Base-by-base conservation (phyloP, 2,113 vertebrate species). In the Cercopithecus mona region DNA sequence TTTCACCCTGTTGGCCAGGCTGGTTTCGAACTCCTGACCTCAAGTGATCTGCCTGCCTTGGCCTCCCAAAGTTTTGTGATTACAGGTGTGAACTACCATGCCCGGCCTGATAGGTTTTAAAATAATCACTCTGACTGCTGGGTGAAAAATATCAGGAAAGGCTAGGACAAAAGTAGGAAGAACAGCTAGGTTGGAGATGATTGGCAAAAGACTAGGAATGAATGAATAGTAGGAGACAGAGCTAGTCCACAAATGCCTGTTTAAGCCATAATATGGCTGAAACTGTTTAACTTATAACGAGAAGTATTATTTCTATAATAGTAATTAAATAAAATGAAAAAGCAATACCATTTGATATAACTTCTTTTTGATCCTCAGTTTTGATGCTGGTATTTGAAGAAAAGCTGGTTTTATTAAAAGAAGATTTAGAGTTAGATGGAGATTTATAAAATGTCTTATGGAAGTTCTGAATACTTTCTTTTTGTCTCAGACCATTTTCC, bases 341-440 rank as follows among this genome's bases (percentile, higher is more conserved):
- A 52, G 30, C 35, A 76, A 7, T 59, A 8, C 11, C 48, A 55
- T 61, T 86, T 90, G 70, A 35, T 88, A 13, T 25, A 13, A 86
- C 25, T 57, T 72, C 8, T 80, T 95, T 38, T 52, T 40, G 20
- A 76, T 86, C 73, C 50, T 57, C 50, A 2, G 3, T 66, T 52
- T 86, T 82, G 18, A 18, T 82, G 45, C 16, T 78, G 22, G 20
- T 78, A 89, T 88, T 92, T 82, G 57, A 92, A 97, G 35, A 14
- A 89, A 92, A 96, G 8, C 30, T 93, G 64, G 2, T 73, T 96
- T 96, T 76, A 68, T 78, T 88, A 35, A 68, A 89, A 32, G 14
- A 64, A 94, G 14, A 89, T 70, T 89, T 79, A 45, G 59, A 61
- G 32, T 90, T 84, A 68, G 20, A 35, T 22, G 38, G 25, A 96